phyloP scores from a whole-genome alignment of 1,140 invertebrate genomes.

The Neoseiulus cucumeris region DNA sequence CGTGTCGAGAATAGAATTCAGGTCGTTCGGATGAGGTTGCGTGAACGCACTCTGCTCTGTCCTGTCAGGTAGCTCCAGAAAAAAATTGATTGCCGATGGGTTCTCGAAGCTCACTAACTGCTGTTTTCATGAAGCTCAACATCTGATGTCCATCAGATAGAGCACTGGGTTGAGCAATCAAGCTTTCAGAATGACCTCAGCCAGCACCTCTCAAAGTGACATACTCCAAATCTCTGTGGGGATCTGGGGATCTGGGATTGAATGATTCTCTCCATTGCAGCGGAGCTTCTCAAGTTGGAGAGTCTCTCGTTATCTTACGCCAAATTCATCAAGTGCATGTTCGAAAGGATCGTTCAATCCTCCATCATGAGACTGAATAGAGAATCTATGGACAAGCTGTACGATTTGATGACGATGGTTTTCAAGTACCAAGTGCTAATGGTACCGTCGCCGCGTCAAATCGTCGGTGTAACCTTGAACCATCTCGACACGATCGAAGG shows the following conservation, averaged over 20 bases:
- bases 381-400: slow-evolving; percentile 72
- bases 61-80: too few relatives aligned
- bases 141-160: too few relatives aligned
- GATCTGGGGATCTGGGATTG: slow-evolving; percentile 22
- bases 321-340: slow-evolving; percentile 28
- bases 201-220: too few relatives aligned
- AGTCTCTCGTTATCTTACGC: background rate
- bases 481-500: slow-evolving; percentile 55
- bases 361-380: slow-evolving; percentile 80
- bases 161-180: too few relatives aligned
- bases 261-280: slow-evolving; percentile 23
- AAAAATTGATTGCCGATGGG: too few relatives aligned
- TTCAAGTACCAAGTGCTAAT: slow-evolving; percentile 68
- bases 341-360: slow-evolving; percentile 64
- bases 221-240: too few relatives aligned
- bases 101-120: too few relatives aligned
- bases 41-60: too few relatives aligned
- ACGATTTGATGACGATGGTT: slow-evolving; percentile 85
- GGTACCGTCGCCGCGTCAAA: slow-evolving; percentile 43
- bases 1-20: too few relatives aligned
- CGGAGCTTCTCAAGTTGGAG: background rate
- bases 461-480: slow-evolving; percentile 61
- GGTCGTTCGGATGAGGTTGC: too few relatives aligned
- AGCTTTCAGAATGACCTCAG: too few relatives aligned
- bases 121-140: too few relatives aligned